Conservation (phyloP, 2,888 invertebrate genomes). For the Panopea generosa region DNA sequence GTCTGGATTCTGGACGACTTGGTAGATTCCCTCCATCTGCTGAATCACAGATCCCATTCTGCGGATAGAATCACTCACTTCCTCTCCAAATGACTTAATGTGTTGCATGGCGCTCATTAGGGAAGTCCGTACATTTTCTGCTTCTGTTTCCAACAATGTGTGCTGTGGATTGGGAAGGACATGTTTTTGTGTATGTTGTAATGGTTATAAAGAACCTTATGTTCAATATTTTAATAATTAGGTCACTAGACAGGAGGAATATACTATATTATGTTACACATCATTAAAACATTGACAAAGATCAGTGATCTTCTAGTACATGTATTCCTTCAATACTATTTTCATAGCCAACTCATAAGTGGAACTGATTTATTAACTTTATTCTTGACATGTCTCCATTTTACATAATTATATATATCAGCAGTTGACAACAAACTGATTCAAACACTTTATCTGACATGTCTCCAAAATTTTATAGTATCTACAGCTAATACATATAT, state of each 20-base stretch:
- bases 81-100: conserved; percentile 87
- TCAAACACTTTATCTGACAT: too few relatives aligned
- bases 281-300: too few relatives aligned
- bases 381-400: conserved; percentile 87
- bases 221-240: too few relatives aligned
- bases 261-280: too few relatives aligned
- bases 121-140: conserved; percentile 87
- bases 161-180: conserved; percentile 84
- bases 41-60: conserved; percentile 86
- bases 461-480: too few relatives aligned
- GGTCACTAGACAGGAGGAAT: too few relatives aligned
- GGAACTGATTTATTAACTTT: conserved; percentile 85
- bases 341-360: conserved; percentile 88
- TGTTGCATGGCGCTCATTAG: conserved; percentile 86
- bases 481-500: too few relatives aligned
- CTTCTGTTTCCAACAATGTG: conserved; percentile 87
- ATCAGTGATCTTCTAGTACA: too few relatives aligned
- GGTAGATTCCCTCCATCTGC: conserved; percentile 83
- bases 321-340: conserved; percentile 88
- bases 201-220: too few relatives aligned
- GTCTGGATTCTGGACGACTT: conserved; percentile 70
- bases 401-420: too few relatives aligned
- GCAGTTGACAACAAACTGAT: too few relatives aligned
- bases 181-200: too few relatives aligned
- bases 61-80: conserved; percentile 87